phyloP scores from a whole-genome alignment of 2,797 vertebrate species.

The Neosilurus mollespiculum region DNA sequence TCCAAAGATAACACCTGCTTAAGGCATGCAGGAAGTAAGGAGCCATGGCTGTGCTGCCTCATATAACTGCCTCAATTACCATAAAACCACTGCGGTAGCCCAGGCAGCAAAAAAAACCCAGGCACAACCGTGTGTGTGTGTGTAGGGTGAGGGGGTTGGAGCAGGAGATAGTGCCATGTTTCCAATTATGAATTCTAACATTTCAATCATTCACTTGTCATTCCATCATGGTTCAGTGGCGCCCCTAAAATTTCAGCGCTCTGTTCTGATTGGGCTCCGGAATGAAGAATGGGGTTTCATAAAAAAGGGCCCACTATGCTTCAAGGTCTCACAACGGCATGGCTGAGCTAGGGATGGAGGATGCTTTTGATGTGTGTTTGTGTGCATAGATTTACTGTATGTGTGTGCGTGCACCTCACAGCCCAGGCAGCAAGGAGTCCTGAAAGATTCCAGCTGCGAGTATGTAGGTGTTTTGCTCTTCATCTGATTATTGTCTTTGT shows the following conservation, averaged over 20 bases:
- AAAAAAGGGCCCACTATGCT: conserved; percentile 35
- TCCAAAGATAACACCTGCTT: conserved; percentile 84
- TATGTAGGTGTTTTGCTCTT: conserved; percentile 14
- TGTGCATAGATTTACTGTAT: neutral
- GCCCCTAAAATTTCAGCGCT: conserved; percentile 47
- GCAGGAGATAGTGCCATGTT: conserved; percentile 52
- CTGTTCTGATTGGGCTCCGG: conserved; percentile 43
- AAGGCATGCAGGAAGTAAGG: conserved; percentile 71
- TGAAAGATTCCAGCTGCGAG: neutral
- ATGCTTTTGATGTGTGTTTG: neutral
- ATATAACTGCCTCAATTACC: conserved; percentile 69
- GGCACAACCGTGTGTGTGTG: neutral
- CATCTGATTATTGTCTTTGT: conserved; percentile 44
- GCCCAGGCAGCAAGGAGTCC: neutral
- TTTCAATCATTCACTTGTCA: conserved; percentile 58
- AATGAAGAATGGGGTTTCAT: conserved; percentile 49
- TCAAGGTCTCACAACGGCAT: conserved; percentile 42
- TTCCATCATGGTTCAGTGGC: conserved; percentile 46
- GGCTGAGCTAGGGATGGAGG: conserved; percentile 2
- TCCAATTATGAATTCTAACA: conserved; percentile 56
- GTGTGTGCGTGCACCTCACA: neutral
- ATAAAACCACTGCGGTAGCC: conserved; percentile 59
- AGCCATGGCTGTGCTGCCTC: conserved; percentile 57
- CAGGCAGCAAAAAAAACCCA: conserved; percentile 1
- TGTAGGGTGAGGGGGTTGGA: too few species aligned